These are phyloP conservation scores for Calameuta pallipes DNA, from an alignment of 2,888 invertebrate species.

Conservation along the genomic window DNA sequence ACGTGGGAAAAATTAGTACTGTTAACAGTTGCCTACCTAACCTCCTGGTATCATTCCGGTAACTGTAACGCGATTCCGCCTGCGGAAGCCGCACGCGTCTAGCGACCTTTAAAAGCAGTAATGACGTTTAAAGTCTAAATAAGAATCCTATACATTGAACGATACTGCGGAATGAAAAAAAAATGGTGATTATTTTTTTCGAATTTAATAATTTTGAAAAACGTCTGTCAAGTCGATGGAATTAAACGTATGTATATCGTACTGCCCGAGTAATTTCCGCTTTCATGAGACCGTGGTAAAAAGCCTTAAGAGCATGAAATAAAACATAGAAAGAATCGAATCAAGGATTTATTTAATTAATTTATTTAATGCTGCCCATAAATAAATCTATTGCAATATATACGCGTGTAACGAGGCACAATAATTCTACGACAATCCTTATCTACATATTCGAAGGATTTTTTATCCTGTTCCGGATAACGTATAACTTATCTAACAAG, in stretches of 20 bases:
- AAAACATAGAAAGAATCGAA: background rate
- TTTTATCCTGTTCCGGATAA: background rate
- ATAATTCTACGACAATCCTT: background rate
- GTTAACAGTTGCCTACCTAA: conserved; percentile 2
- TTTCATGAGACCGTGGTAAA: background rate
- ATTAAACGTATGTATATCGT: too few relatives aligned
- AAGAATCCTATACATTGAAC: too few relatives aligned
- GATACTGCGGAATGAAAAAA: too few relatives aligned
- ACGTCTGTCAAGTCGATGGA: too few relatives aligned
- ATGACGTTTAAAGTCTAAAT: too few relatives aligned
- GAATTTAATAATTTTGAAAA: too few relatives aligned
- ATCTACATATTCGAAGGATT: background rate
- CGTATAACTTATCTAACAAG: background rate
- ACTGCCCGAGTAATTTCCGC: background rate
- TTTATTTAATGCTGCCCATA: background rate
- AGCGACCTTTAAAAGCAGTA: background rate
- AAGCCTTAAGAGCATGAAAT: background rate
- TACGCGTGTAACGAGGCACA: background rate
- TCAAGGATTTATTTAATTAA: background rate
- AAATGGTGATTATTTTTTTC: too few relatives aligned
- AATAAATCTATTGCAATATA: background rate
- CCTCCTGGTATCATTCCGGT: conserved; percentile 22
- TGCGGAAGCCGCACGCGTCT: background rate
- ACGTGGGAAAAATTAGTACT: background rate
- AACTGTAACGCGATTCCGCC: conserved; percentile 21